These are phyloP conservation scores for Bellardia pandia DNA, from an alignment of 2,888 invertebrate species.

Conservation along the genomic window DNA sequence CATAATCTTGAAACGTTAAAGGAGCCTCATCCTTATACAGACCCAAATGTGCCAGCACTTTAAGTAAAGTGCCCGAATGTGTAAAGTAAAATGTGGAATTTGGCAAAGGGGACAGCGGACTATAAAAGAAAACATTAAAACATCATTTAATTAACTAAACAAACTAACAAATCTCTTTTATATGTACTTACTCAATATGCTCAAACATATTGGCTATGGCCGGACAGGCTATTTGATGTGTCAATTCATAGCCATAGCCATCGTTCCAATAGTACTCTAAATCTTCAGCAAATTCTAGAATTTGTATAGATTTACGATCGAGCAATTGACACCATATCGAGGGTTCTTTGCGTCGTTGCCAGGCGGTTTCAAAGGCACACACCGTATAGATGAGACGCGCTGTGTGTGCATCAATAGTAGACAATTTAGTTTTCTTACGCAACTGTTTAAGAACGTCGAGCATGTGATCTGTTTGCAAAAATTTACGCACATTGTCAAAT, in stretches of 20 bases:
- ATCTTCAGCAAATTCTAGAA: conserved; percentile 90
- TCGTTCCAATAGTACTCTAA: conserved; percentile 92
- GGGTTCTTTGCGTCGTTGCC: conserved; percentile 85
- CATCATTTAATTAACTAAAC: background rate
- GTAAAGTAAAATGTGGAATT: conserved; percentile 89
- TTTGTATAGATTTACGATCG: conserved; percentile 86
- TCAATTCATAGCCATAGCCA: conserved; percentile 91
- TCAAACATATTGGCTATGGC: conserved; percentile 89
- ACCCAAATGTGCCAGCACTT: conserved; percentile 89
- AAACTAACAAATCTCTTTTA: background rate
- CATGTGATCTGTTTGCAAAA: conserved; percentile 86
- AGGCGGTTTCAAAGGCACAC: conserved; percentile 94
- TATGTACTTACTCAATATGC: conserved; percentile 87
- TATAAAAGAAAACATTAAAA: conserved; percentile 51
- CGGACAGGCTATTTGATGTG: conserved; percentile 90
- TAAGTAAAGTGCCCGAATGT: conserved; percentile 92
- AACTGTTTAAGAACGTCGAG: conserved; percentile 85
- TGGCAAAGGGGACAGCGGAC: conserved; percentile 79
- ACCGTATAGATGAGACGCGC: conserved; percentile 88
- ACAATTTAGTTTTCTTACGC: conserved; percentile 86
- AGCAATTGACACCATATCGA: conserved; percentile 94
- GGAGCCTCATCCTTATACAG: conserved; percentile 88
- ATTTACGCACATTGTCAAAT: conserved; percentile 86
- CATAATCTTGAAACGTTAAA: conserved; percentile 86
- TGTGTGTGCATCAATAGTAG: conserved; percentile 87